Conservation (phyloP, 1,140 invertebrate genomes). For the Chironomus striatipennis region DNA sequence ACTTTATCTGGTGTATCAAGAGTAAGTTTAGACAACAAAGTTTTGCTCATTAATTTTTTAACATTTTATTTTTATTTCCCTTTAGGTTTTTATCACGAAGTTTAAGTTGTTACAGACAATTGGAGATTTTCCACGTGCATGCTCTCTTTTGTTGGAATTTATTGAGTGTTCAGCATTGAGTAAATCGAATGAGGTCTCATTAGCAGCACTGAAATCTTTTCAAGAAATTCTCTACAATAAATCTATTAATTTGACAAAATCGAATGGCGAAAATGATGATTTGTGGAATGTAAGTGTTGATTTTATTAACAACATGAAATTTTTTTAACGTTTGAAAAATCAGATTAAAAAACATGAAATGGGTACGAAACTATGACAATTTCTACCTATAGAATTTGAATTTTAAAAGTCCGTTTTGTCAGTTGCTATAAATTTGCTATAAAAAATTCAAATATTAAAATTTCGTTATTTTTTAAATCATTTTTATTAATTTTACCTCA, state of each 20-base stretch:
- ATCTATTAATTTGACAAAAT: slow-evolving; percentile 27
- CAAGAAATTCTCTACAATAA: slow-evolving; percentile 77
- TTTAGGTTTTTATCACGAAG: slow-evolving; percentile 80
- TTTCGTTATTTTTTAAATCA: too few relatives aligned
- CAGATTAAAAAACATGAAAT: too few relatives aligned
- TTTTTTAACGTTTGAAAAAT: too few relatives aligned
- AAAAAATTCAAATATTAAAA: too few relatives aligned
- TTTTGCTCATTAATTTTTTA: background rate
- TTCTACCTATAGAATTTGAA: too few relatives aligned
- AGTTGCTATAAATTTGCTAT: too few relatives aligned
- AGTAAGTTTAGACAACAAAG: slow-evolving; percentile 33
- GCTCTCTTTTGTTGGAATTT: slow-evolving; percentile 85
- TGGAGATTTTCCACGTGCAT: slow-evolving; percentile 86
- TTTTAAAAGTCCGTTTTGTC: too few relatives aligned
- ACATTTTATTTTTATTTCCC: slow-evolving; percentile 26
- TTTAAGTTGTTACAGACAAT: slow-evolving; percentile 72
- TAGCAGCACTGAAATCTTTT: slow-evolving; percentile 90
- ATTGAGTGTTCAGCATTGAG: slow-evolving; percentile 86
- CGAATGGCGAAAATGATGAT: slow-evolving; percentile 46
- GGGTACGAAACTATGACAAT: too few relatives aligned
- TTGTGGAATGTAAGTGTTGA: slow-evolving; percentile 61
- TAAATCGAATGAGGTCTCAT: slow-evolving; percentile 89
- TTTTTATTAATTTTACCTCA: background rate
- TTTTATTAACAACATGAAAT: too few relatives aligned
- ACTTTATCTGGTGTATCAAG: slow-evolving; percentile 54